Evolutionary conservation across 2,888 invertebrate species (phyloP).

Genomic region (Meliscaeva auricollis): DNA sequence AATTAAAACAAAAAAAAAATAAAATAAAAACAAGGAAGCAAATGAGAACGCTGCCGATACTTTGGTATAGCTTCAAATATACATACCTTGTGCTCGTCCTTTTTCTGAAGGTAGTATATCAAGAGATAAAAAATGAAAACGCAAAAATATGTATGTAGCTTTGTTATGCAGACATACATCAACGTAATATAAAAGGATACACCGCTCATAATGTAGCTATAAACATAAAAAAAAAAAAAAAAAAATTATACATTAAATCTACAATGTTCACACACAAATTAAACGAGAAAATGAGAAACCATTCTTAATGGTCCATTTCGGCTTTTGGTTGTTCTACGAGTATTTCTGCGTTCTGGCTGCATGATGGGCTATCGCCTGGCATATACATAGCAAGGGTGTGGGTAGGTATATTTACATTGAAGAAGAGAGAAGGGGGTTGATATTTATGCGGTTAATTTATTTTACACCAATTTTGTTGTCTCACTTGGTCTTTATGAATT

Average conservation of each 20-base stretch:
- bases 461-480: constrained; percentile 53
- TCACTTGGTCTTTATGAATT: constrained; percentile 35
- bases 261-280: constrained; percentile 41
- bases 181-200: constrained; percentile 1
- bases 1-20: constrained; percentile 15
- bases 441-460: constrained; percentile 69
- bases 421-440: constrained; percentile 12
- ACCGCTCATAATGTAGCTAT: constrained; percentile 24
- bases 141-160: constrained; percentile 3
- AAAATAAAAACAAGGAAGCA: constrained; percentile 11
- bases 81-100: not conserved
- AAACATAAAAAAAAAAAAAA: constrained; percentile 15
- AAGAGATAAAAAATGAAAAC: constrained; percentile 50
- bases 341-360: not conserved
- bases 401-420: constrained; percentile 37
- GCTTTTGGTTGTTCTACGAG: constrained; percentile 28
- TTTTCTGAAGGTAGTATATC: constrained; percentile 13
- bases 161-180: not conserved
- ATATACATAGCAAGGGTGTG: not conserved
- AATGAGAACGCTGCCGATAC: not conserved
- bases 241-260: constrained; percentile 41
- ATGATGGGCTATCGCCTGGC: not conserved
- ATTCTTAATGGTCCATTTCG: constrained; percentile 56
- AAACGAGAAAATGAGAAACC: constrained; percentile 39
- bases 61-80: not conserved